Conservation (phyloP, 53 echinoderm and acorn worm species). For the Crossaster papposus region DNA sequence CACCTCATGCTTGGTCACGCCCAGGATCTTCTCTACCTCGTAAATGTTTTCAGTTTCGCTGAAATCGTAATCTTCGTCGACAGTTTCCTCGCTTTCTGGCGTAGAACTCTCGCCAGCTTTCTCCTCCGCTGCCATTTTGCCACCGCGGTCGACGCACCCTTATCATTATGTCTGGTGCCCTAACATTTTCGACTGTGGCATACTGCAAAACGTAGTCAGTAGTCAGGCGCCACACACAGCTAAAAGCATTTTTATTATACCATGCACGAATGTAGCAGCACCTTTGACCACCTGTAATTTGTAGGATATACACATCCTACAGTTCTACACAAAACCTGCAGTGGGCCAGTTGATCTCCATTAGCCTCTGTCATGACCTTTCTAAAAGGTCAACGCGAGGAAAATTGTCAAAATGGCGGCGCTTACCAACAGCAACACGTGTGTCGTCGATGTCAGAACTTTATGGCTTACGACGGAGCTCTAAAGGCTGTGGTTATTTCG, state of each 20-base stretch:
- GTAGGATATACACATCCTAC: no score
- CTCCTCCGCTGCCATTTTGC: constrained; percentile 61
- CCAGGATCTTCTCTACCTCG: constrained; percentile 85
- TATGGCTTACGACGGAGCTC: no score
- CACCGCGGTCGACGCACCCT: constrained; percentile 53
- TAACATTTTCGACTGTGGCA: neutral
- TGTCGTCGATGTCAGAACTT: no score
- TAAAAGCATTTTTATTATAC: constrained; percentile 7
- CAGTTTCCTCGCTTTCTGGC: constrained; percentile 59
- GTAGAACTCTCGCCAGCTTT: constrained; percentile 26
- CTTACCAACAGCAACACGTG: no score
- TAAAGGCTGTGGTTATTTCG: no score
- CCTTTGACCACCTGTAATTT: no score
- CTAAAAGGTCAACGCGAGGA: no score
- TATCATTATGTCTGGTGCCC: constrained; percentile 40
- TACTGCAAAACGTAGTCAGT: neutral
- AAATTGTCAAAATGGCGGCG: no score
- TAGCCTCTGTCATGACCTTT: no score
- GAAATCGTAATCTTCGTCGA: constrained; percentile 51
- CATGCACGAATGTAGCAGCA: no score
- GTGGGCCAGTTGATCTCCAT: no score
- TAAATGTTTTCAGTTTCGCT: constrained; percentile 67
- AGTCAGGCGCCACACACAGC: constrained; percentile 40
- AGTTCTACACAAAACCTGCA: no score
- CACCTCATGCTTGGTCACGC: constrained; percentile 75